Evolutionary conservation across 2,888 invertebrate species (phyloP), one percentile per base, ranked within the genome.

Genomic region (Caenorhabditis plicata): DNA sequence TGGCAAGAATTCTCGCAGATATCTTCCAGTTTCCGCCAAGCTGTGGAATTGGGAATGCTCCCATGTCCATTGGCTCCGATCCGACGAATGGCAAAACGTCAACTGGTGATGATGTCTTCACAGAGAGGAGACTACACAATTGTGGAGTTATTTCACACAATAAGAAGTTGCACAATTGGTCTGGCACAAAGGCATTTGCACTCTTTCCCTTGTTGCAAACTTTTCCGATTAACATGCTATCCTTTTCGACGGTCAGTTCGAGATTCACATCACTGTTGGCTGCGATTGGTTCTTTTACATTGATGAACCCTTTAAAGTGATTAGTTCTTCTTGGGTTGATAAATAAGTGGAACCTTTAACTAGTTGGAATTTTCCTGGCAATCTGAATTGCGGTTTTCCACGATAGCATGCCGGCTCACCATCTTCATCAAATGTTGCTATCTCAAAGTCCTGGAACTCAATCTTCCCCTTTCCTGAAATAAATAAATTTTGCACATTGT

Each of bases 181-280:
- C 69, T 11, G 75, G 68, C 11, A 76, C 71, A 41, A 76, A 76
- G 9, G 68, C 51, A 52, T 74, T 76, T 52, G 68, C 62, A 40
- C 71, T 71, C 25, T 66, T 58, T 47, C 76, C 76, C 26, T 68
- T 71, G 44, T 68, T 68, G 43, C 76, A 76, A 33, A 76, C 71
- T 46, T 63, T 64, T 50, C 75, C 75, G 32, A 76, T 70, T 49
- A 75, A 55, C 63, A 68, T 71, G 11, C 66, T 67, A 61, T 76
- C 71, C 42, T 76, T 75, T 52, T 76, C 76, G 33, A 71, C 66
- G 27, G 70, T 69, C 26, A 76, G 46, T 8, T 58, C 64, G 39
- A 76, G 40, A 27, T 66, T 53, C 35, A 73, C 52, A 3, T 38
- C 26, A 4, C 46, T 27, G 8, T 58, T 48, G n/a, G 63, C 64